Evolutionary conservation across 37 sponge, comb jelly and placozoan genomes (phyloP), one percentile per base, ranked within the genome.

Genomic region (Haliclona indistincta): DNA sequence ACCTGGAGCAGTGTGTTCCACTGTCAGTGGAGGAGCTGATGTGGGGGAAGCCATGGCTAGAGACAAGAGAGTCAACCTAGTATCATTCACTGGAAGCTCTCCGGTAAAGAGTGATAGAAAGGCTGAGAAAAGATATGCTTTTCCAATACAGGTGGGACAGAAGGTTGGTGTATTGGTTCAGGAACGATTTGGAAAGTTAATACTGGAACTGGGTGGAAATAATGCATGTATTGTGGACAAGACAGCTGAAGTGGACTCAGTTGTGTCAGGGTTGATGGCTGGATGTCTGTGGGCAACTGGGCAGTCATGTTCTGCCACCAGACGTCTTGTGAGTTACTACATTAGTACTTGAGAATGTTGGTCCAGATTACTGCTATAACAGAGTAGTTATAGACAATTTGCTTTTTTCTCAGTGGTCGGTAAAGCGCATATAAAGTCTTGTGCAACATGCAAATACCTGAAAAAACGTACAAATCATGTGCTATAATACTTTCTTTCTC

Each of bases 121-220:
- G 10, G 13, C 51, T n/a, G n/a, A n/a, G n/a, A n/a, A n/a, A n/a
- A n/a, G n/a, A n/a, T n/a, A n/a, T n/a, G n/a, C n/a, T n/a, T n/a
- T n/a, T n/a, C 28, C 25, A 20, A 7, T 36, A 17, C 55, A 91
- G 85, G 94, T 93, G 32, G 97, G 97, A 5, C 67, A 68, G 0
- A 79, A 96, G 42, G 94, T 93, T 0, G 97, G 91, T 11, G 63
- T 87, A 37, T 54, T 62, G 42, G 94, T 96, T 7, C 97, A 96
- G 74, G 84, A 85, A 41, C 54, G 97, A 54, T 96, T 96, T 71
- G 96, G 97, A 4, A 89, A 89, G 79, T 52, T 64, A 43, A 71
- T 99, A 15, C 87, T 99, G 43, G 99, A 99, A 81, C 45, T 99
- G 68, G 99, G 99, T 28, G 99, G 99, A 11, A 99, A 99, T 84